Evolutionary conservation across 2,797 vertebrate genomes (phyloP), one percentile per base, ranked within the genome.

Genomic region (Dendrocincla fuliginosa): DNA sequence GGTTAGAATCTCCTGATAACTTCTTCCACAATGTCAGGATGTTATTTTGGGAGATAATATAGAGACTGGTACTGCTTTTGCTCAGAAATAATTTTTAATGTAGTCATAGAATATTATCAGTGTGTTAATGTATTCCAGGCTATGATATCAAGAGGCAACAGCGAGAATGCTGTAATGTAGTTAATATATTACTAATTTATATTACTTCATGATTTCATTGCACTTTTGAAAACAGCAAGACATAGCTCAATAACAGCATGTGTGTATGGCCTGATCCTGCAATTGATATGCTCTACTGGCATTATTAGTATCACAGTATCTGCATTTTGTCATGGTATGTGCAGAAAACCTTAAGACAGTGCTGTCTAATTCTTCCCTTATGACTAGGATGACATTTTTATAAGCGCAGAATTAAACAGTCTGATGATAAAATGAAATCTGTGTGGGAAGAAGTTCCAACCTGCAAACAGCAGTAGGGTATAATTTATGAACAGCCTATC

Each of bases 361-460:
- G 27, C 75, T 80, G 87, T 88, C 87, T 94, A 56, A 86, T 95
- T 95, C 89, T 93, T 93, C 85, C 77, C 86, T 92, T 95, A 78
- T 95, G 91, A 95, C 94, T 91, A 83, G 90, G 85, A 80, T 97
- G 92, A 93, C 94, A 95, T 96, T 97, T 95, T 96, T 97, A 87
- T 94, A 94, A 87, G 78, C 0, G 22, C 84, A 87, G 83, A 97
- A 93, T 96, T 93, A 95, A 96, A 95, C 90, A 96, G 94, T 89
- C 92, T 96, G 94, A 91, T 94, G 94, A 83, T 92, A 95, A 93
- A 95, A 95, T 76, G 93, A 95, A 95, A 90, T 95, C 82, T 93
- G 94, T 96, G 96, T 96, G 92, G 96, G 96, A 92, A 89, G 96
- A 91, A 94, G 84, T 92, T 96, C 87, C 85, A 97, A 93, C 92